Percentiles rank a stretch among this genome's conserved stretches.
These are phyloP conservation scores for Hirtodrosophila confusa DNA, from an alignment of 2,888 invertebrate species.

Conservation along the genomic window DNA sequence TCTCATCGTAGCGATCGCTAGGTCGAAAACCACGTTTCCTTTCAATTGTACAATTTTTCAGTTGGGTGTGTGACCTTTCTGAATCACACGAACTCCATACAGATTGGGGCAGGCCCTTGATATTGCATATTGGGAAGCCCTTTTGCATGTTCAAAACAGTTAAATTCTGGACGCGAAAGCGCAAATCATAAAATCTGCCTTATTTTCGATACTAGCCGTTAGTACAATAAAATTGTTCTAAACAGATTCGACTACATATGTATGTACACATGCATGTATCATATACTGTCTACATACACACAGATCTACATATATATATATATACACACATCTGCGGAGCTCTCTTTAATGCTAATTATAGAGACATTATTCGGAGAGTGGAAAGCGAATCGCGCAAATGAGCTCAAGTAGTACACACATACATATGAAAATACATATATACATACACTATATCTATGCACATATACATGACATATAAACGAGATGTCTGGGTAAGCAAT, in stretches of 20 bases:
- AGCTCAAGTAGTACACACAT: conserved; percentile 6
- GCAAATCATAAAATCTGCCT: conserved; percentile 32
- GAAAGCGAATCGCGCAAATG: conserved; percentile 7
- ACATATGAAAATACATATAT: conserved; percentile 2
- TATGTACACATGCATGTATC: conserved; percentile 14
- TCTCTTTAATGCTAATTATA: conserved; percentile 61
- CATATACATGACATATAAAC: not conserved
- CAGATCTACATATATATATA: not conserved
- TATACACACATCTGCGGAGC: conserved; percentile 1
- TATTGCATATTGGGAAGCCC: conserved; percentile 29
- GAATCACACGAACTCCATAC: conserved; percentile 3
- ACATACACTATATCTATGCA: not conserved
- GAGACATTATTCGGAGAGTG: conserved; percentile 25
- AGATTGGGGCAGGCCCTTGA: conserved; percentile 2
- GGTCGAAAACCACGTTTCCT: conserved; percentile 92
- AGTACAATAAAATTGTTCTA: conserved; percentile 32
- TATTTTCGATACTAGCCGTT: conserved; percentile 31
- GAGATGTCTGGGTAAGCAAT: conserved; percentile 20
- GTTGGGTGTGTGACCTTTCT: conserved; percentile 84
- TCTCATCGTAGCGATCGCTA: conserved; percentile 91
- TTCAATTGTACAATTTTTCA: conserved; percentile 87
- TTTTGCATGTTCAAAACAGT: conserved; percentile 28
- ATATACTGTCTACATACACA: conserved; percentile 5
- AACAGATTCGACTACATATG: conserved; percentile 18
- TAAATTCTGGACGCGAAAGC: conserved; percentile 14